A percentile compares a stretch with the other conserved stretches of the same genome.
Evolutionary conservation across 1,140 invertebrate genomes (phyloP).

Genomic region (Conus betulinus): DNA sequence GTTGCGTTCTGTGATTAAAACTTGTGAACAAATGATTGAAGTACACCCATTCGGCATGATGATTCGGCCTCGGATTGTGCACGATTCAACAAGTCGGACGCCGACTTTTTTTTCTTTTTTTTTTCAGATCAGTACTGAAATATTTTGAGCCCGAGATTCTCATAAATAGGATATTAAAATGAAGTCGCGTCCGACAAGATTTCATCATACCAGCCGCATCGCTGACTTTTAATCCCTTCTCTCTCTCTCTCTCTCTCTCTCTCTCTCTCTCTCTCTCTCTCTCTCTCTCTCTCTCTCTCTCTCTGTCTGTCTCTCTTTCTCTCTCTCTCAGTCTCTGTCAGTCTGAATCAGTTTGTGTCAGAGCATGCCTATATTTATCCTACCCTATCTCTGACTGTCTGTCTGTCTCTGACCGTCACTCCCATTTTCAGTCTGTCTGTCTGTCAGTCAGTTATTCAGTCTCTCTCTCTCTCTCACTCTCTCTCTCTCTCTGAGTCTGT

Average conservation of each 20-base stretch:
- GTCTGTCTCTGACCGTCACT: no score
- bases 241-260: no score
- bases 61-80: not conserved
- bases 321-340: no score
- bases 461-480: no score
- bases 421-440: not conserved
- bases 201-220: not conserved
- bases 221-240: not conserved
- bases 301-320: no score
- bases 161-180: not conserved
- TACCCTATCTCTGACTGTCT: no score
- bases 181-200: not conserved
- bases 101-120: not conserved
- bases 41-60: not conserved
- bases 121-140: not conserved
- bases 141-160: no score
- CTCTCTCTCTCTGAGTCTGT: not conserved
- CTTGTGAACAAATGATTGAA: not conserved
- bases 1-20: not conserved
- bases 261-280: no score
- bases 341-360: no score
- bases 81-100: slow-evolving; percentile 3
- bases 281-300: no score
- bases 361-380: no score
- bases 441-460: not conserved